Evolutionary conservation across 2,888 invertebrate genomes (phyloP), one percentile per base, ranked within the genome.

Genomic region (Mamestra brassicae): DNA sequence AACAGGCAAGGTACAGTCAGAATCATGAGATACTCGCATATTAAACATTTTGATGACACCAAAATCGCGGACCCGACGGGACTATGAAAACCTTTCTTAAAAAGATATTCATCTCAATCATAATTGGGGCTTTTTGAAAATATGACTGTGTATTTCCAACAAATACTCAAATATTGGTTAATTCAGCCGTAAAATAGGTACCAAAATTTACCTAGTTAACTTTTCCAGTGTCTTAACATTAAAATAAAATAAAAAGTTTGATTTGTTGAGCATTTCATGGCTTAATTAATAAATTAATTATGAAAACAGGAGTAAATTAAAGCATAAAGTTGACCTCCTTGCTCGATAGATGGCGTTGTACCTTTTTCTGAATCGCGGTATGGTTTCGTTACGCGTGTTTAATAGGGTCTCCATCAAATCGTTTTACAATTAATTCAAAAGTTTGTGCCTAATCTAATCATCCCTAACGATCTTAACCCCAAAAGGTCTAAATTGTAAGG

Each of bases 321-420:
- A 45, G 11, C 5, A 11, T 45, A 13, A 47, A 47, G 47, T 47
- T 47, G 17, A 52, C 52, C 52, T 0, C 17, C 17, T 17, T 5
- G 52, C 52, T 47, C 47, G 47, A 47, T 15, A 47, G 47, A 47
- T 47, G 47, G 47, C 47, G 47, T 13, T 47, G 47, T 63, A 38
- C 7, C 6, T 15, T 38, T 15, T 47, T 11, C 38, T 26, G 26
- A 50, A 66, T 65, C 50, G 10, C 17, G 47, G 17, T 50, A 8
- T 50, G 36, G 66, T 65, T 50, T 50, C 50, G 26, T 38, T 66
- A 50, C 26, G 38, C 26, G 36, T 36, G 10, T 69, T 65, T 64
- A 10, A 26, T 36, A 47, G 6, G 15, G 6, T 62, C 3, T 45
- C 15, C 0, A 5, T n/a, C 52, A 17, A 52, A 52, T 17, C 17